These are phyloP conservation scores for Poecilia velifera DNA, from an alignment of 2,797 vertebrate species.

Conservation along the genomic window DNA sequence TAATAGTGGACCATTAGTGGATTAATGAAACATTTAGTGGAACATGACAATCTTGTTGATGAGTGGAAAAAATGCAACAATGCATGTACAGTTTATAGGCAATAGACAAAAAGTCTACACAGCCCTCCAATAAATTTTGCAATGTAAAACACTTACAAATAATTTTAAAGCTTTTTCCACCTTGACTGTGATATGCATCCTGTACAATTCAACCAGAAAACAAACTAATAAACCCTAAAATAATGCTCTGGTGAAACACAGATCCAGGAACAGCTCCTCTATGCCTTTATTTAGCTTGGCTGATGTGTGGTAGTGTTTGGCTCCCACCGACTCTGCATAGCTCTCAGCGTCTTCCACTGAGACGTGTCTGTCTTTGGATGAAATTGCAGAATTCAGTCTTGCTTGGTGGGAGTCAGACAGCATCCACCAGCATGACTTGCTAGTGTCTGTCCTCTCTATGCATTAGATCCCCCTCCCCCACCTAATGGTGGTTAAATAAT, in stretches of 20 bases:
- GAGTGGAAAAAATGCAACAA: neutral
- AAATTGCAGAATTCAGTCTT: neutral
- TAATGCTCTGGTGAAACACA: conserved; percentile 52
- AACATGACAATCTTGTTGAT: neutral
- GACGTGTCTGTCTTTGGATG: neutral
- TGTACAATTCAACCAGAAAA: neutral
- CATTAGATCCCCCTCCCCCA: too few relatives aligned
- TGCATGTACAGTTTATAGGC: neutral
- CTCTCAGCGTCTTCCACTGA: conserved; percentile 61
- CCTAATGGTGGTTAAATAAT: too few relatives aligned
- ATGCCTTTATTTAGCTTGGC: conserved; percentile 99
- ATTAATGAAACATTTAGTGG: neutral
- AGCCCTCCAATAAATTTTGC: neutral
- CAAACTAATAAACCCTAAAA: neutral
- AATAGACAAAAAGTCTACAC: neutral
- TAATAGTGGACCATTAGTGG: too few relatives aligned
- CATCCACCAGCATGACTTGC: neutral
- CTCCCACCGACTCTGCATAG: conserved; percentile 96
- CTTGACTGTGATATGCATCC: neutral
- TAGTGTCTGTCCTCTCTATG: neutral
- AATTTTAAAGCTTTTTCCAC: neutral
- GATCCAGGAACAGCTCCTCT: conserved; percentile 97
- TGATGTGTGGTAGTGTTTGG: conserved; percentile 97
- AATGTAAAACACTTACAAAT: neutral
- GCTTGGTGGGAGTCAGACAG: neutral